Evolutionary conservation across 2,797 vertebrate genomes (phyloP), one percentile per base, ranked within the genome.

Genomic region (Psittacula derbiana): DNA sequence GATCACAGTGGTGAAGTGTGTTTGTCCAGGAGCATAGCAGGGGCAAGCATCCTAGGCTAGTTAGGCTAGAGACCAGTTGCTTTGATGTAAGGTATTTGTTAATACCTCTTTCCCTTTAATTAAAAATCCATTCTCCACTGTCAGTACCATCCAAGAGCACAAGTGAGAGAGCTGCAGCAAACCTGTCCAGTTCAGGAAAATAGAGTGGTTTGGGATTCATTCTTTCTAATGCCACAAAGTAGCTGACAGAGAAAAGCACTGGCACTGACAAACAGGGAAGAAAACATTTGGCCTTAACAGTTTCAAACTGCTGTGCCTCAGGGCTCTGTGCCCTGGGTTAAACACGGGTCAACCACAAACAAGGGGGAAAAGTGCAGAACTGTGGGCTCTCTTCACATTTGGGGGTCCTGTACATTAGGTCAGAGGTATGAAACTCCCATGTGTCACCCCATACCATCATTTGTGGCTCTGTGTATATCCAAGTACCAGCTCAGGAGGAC

Each of bases 1-100:
- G 96, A 98, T 97, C 96, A 95, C 95, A 80, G 95, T 93, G 91
- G 95, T 97, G 96, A 97, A 97, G 96, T 95, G 86, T 97, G 97
- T 97, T 98, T 97, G 97, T 95, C 95, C 97, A 97, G 97, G 64
- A 97, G 94, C 94, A 93, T 92, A 57, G 61, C 38, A 91, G 96
- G 90, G 91, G 89, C 88, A 87, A 91, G 83, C 93, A 95, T 94
- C 94, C 89, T 60, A 43, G 94, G 89, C 86, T 90, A 44, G 89
- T 95, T 76, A 89, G 88, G 92, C 92, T 92, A 80, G 92, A 93
- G 86, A 81, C 86, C 27, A 38, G 91, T 82, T 70, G 71, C 97
- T 98, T 98, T 97, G 97, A 97, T 94, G 97, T 97, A 91, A 94
- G 93, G 80, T 70, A 85, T 92, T 93, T 87, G 58, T 61, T 97